Base-by-base conservation (phyloP, 2,888 invertebrate genomes). In the Lacanobia oleracea region DNA sequence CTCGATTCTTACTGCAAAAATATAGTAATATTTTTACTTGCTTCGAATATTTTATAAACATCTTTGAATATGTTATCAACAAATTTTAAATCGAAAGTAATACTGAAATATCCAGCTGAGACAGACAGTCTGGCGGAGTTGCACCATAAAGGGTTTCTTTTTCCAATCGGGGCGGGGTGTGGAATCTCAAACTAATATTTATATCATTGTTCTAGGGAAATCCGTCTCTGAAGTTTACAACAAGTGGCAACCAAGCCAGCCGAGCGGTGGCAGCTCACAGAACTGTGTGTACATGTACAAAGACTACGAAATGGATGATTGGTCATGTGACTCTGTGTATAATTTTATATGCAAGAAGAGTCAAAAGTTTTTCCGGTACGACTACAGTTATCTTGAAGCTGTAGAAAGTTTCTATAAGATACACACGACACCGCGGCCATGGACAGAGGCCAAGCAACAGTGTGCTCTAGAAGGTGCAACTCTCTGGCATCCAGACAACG, bases 321-420 rank as follows among this genome's bases (percentile, higher is more conserved):
- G 87, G 27, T 59, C 67, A 0, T 95, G 95, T 64, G 72, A 76
- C 6, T 87, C 81, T 57, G 89, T 91, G 8, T 48, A 48, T 48
- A 18, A 8, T 48, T 48, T 48, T n/a, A 48, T 48, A 23, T 95
- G 95, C 85, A 94, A 93, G 82, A 95, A 93, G 75, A 4, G 33
- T 33, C 33, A 33, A 33, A 33, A 33, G 33, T 33, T 33, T 33
- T 33, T 33, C 33, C 33, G 33, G 33, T 33, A 33, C 33, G 94
- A 94, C 81, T 94, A 94, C 77, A 88, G 68, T 21, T 94, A 87
- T 74, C 64, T 93, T 67, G 88, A 91, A n/a, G 79, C 71, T 0
- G 83, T 88, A 7, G 63, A 88, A 3, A 88, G 90, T 73, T 94
- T 94, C 70, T 94, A 94, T 83, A 95, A 94, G 86, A 87, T 94